Percentiles rank a stretch among this genome's conserved stretches.
Evolutionary conservation across 2,888 invertebrate species (phyloP).

Genomic region (Rhingia campestris): DNA sequence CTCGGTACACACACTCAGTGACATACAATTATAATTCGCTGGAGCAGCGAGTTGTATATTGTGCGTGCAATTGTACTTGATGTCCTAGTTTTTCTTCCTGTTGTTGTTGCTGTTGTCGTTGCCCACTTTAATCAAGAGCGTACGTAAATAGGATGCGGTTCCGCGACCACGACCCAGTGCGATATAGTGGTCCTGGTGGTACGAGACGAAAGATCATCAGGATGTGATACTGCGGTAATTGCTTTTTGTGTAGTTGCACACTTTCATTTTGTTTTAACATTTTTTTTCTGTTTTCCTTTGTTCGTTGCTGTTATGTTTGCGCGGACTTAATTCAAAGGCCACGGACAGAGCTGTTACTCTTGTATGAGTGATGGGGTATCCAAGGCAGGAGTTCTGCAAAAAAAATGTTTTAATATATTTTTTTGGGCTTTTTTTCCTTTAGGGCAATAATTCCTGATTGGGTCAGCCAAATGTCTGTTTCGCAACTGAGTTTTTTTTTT

Average conservation of each 20-base stretch:
- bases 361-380: constrained; percentile 25
- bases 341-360: constrained; percentile 1
- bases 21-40: constrained; percentile 10
- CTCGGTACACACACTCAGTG: not conserved
- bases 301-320: constrained; percentile 5
- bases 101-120: constrained; percentile 1
- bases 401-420: constrained; percentile 13
- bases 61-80: constrained; percentile 62
- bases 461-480: constrained; percentile 17
- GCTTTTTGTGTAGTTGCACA: constrained; percentile 44
- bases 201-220: constrained; percentile 50
- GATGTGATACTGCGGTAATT: constrained; percentile 61
- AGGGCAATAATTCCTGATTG: constrained; percentile 23
- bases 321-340: constrained; percentile 22
- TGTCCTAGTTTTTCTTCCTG: constrained; percentile 53
- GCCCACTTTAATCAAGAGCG: constrained; percentile 64
- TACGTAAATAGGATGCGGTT: constrained; percentile 48
- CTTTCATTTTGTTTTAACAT: constrained; percentile 16
- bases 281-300: too few relatives aligned
- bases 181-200: not conserved
- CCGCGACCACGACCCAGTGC: not conserved
- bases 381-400: constrained; percentile 2
- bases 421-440: not conserved
- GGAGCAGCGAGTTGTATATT: constrained; percentile 21
- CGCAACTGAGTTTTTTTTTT: not conserved